These are phyloP conservation scores for Morus bassanus DNA, from an alignment of 2,797 vertebrate genomes.

Conservation along the genomic window DNA sequence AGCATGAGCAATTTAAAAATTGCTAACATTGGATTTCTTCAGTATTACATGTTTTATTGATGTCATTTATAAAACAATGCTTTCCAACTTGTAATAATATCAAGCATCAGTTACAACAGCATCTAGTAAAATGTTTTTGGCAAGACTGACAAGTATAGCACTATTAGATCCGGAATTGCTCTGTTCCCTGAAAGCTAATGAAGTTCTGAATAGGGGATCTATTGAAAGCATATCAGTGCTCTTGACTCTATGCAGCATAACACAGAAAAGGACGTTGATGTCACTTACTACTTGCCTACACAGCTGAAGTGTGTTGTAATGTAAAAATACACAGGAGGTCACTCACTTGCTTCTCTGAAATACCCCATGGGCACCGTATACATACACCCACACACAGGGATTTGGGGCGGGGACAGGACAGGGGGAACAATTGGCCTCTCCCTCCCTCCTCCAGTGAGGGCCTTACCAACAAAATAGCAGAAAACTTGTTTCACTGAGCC, in stretches of 20 bases:
- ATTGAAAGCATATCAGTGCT: neutral
- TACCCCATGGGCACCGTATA: neutral
- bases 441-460: neutral
- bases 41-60: neutral
- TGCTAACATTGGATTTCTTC: neutral
- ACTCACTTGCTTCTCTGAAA: neutral
- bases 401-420: neutral
- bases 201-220: neutral
- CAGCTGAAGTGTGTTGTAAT: neutral
- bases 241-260: neutral
- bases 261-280: neutral
- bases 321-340: neutral
- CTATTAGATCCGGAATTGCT: neutral
- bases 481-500: neutral
- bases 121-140: constrained; percentile 47
- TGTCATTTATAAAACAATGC: constrained; percentile 7
- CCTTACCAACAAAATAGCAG: neutral
- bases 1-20: neutral
- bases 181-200: constrained; percentile 29
- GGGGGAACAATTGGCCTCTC: neutral
- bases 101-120: constrained; percentile 39
- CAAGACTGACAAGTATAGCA: constrained; percentile 9
- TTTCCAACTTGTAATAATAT: constrained; percentile 1
- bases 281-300: neutral
- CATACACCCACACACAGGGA: neutral